Conservation (phyloP, 2,113 vertebrate genomes). For the Mustela nigripes region DNA sequence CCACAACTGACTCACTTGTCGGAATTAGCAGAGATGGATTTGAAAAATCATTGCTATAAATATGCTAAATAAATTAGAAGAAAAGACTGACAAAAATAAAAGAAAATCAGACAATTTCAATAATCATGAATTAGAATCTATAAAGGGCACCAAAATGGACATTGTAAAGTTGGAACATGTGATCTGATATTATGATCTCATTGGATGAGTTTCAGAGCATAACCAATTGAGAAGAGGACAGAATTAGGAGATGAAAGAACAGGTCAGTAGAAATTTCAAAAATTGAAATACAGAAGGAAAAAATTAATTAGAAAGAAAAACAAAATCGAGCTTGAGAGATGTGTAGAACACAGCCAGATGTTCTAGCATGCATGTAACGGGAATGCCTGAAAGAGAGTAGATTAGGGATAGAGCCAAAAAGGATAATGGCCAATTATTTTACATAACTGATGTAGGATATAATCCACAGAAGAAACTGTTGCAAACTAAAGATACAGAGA, state of each 20-base stretch:
- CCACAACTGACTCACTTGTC: background rate
- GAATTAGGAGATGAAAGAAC: background rate
- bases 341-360: background rate
- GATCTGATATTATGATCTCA: background rate
- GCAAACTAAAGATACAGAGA: background rate
- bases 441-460: background rate
- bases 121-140: background rate
- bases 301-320: background rate
- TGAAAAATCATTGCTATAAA: background rate
- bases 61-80: background rate
- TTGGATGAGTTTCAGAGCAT: background rate
- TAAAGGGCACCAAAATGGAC: background rate
- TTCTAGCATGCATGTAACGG: background rate
- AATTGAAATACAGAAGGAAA: background rate
- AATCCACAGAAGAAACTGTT: background rate
- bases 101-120: background rate
- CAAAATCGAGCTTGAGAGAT: background rate
- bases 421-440: background rate
- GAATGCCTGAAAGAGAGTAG: background rate
- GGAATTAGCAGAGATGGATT: background rate
- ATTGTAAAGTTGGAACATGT: background rate
- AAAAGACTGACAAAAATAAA: background rate
- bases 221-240: background rate
- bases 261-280: background rate
- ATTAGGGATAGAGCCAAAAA: background rate